Conservation (phyloP, 2,113 vertebrate species). For the Eurystomus gularis region DNA sequence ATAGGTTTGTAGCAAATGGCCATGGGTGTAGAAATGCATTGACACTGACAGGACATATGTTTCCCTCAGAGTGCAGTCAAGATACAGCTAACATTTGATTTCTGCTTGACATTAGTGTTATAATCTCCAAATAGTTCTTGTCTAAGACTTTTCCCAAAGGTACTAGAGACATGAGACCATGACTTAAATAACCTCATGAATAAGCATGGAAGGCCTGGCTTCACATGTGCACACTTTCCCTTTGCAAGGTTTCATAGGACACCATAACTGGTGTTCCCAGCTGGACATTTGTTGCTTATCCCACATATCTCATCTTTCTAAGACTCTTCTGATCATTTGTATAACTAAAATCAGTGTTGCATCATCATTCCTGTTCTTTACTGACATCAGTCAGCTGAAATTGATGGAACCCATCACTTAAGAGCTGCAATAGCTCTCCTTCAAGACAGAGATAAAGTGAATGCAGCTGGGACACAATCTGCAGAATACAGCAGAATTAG, state of each 20-base stretch:
- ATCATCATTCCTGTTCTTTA: background rate
- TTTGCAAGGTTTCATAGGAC: background rate
- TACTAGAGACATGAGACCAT: fast-evolving
- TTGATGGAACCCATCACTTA: background rate
- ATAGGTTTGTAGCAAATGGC: background rate
- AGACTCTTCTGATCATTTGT: background rate
- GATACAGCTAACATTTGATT: background rate
- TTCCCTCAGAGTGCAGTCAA: background rate
- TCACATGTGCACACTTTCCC: background rate
- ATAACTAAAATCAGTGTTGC: background rate
- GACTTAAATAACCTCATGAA: background rate
- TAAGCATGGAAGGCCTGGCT: background rate
- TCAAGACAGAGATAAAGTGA: background rate
- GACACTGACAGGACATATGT: background rate
- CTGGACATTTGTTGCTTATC: background rate
- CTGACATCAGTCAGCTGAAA: background rate
- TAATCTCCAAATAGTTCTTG: background rate
- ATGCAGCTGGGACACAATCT: background rate
- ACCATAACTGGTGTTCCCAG: background rate
- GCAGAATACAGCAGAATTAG: background rate
- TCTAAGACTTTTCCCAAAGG: background rate
- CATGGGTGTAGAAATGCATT: background rate
- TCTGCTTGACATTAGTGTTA: background rate
- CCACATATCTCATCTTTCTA: background rate
- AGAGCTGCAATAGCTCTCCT: background rate